phyloP scores from a whole-genome alignment of 2,113 vertebrate species.

The Gadus chalcogrammus region DNA sequence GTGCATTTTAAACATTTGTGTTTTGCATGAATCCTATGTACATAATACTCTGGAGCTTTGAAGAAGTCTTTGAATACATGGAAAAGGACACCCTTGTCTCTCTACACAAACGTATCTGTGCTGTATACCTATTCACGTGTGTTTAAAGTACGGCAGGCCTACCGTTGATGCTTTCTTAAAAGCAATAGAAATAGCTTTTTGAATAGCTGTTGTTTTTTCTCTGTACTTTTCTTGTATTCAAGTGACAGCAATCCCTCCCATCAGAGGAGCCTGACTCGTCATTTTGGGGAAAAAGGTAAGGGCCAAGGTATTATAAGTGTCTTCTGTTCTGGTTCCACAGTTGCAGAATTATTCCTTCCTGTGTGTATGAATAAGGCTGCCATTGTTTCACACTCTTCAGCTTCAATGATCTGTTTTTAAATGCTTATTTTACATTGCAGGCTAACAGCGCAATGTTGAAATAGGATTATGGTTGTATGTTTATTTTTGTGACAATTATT shows the following conservation, averaged over 20 bases:
- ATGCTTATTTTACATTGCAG: not conserved
- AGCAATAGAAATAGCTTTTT: not conserved
- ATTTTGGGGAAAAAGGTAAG: not conserved
- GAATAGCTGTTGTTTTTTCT: too few relatives aligned
- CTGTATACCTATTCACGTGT: too few relatives aligned
- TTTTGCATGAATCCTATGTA: too few relatives aligned
- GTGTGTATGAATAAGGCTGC: not conserved
- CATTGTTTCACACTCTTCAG: not conserved
- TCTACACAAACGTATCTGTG: too few relatives aligned
- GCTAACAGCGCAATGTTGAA: not conserved
- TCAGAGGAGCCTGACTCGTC: too few relatives aligned
- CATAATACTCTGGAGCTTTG: not conserved
- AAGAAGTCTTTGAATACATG: not conserved
- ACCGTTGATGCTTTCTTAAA: too few relatives aligned
- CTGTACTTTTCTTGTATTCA: too few relatives aligned
- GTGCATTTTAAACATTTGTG: too few relatives aligned
- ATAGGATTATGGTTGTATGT: not conserved
- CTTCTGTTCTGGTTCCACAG: not conserved
- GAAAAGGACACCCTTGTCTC: too few relatives aligned
- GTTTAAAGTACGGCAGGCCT: too few relatives aligned
- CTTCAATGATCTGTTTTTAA: not conserved
- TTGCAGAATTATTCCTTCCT: not conserved
- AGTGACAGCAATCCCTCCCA: too few relatives aligned
- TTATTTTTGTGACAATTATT: not conserved
- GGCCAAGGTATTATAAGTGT: conserved; percentile 19